Base-by-base conservation (phyloP, 2,113 vertebrate genomes). In the Neodontobutis hainanensis region DNA sequence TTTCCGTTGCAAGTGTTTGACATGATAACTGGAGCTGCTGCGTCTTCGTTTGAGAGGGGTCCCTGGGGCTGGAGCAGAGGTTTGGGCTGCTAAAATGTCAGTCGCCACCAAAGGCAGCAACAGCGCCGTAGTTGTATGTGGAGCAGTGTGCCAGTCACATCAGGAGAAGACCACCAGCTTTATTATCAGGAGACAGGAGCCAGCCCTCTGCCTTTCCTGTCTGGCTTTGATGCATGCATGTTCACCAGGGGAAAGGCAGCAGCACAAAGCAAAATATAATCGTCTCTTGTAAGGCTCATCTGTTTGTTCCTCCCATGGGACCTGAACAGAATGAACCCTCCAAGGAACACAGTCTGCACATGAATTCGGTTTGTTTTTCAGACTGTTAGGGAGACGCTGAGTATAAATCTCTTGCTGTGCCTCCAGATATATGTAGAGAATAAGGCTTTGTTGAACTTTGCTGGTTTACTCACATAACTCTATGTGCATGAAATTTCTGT, bases 271-370 rank as follows among this genome's bases (percentile, higher is more conserved):
- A 45, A 60, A 57, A 58, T 49, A 55, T 36, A 53, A 65, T 53
- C 5, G 36, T 48, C 47, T 62, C 73, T 77, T 72, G 79, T 80
- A 48, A 57, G 59, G 15, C 61, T 73, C 50, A 58, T 80, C 42
- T 84, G 71, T 71, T 77, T 61, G 70, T 79, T 78, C 65, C 64
- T 86, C 82, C 80, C 47, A 60, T 78, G 80, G 74, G 85, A 85
- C 65, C 47, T 14, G 40, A 64, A 12, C 48, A 46, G 9, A 9
- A 19, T 9, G 48, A 80, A 63, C 44, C 47, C 80, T 57, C 67
- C 6, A 1, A 64, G 68, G 72, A 83, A 65, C 61, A 19, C 11
- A 63, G 58, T 67, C 44, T 60, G 75, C 67, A 80, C 58, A 32
- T 72, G 80, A 84, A 47, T 56, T 55, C 45, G 66, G 36, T 82